Evolutionary conservation across 1,140 invertebrate species (phyloP).

Genomic region (Telenomus remus): DNA sequence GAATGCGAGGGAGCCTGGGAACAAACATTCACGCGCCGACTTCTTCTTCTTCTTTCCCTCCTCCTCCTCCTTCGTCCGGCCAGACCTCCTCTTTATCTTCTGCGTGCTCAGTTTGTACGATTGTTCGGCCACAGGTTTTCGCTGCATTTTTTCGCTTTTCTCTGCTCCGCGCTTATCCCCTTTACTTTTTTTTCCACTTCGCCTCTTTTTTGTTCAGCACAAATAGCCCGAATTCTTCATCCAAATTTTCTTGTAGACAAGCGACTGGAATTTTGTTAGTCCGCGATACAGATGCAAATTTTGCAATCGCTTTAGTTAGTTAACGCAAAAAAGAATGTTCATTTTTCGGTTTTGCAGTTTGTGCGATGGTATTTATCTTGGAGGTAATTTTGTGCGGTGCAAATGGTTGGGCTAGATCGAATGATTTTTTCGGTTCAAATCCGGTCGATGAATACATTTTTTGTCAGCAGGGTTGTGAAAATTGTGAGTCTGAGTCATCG

Average conservation of each 20-base stretch:
- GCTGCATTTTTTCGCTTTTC: not conserved
- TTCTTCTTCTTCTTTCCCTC: conserved; percentile 3
- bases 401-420: no score
- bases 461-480: no score
- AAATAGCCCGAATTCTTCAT: conserved; percentile 8
- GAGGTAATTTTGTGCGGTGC: no score
- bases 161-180: no score
- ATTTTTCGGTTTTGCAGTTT: no score
- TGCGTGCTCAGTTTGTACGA: conserved; percentile 3
- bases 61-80: not conserved
- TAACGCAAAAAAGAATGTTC: not conserved
- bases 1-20: conserved; percentile 54
- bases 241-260: conserved; percentile 26
- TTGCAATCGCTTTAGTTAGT: not conserved
- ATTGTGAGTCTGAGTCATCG: conserved; percentile 31
- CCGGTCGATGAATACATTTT: no score
- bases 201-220: not conserved
- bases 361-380: no score
- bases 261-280: conserved; percentile 20
- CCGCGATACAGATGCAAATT: not conserved
- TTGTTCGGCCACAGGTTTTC: conserved; percentile 11
- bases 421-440: no score
- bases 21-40: conserved; percentile 41
- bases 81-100: not conserved
- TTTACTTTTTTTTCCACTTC: no score